Conservation (phyloP, 2,113 vertebrate species). For the Deroptyus accipitrinus region DNA sequence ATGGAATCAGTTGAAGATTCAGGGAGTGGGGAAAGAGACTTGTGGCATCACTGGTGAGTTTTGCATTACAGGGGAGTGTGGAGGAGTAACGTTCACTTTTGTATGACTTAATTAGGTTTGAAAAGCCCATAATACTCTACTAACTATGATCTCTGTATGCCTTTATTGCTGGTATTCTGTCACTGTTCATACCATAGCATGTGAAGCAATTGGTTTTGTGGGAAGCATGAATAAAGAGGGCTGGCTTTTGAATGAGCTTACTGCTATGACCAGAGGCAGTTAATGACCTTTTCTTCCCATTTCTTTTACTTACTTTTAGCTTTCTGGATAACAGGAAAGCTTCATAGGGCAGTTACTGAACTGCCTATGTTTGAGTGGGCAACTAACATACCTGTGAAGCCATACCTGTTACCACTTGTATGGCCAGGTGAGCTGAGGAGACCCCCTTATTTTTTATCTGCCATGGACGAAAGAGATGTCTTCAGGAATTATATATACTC, state of each 20-base stretch:
- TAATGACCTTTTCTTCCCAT: not conserved
- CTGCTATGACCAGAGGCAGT: not conserved
- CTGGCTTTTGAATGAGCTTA: not conserved
- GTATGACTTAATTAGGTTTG: not conserved
- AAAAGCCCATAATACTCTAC: not conserved
- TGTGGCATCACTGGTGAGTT: not conserved
- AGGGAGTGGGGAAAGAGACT: not conserved
- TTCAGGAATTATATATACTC: not conserved
- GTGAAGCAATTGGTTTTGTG: not conserved
- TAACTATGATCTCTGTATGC: not conserved
- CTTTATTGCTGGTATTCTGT: not conserved
- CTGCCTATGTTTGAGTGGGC: accelerated
- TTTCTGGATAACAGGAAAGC: not conserved
- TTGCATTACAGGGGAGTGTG: not conserved
- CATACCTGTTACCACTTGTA: not conserved
- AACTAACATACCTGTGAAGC: not conserved
- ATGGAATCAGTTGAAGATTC: not conserved
- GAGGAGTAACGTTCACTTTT: not conserved
- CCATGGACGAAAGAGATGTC: not conserved
- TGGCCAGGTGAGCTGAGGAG: not conserved
- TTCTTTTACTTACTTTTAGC: not conserved
- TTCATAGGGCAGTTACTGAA: not conserved
- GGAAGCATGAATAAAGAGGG: not conserved
- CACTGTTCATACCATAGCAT: not conserved
- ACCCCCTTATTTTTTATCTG: not conserved